Evolutionary conservation across 1,140 invertebrate genomes (phyloP).

Genomic region (Semibalanus balanoides): DNA sequence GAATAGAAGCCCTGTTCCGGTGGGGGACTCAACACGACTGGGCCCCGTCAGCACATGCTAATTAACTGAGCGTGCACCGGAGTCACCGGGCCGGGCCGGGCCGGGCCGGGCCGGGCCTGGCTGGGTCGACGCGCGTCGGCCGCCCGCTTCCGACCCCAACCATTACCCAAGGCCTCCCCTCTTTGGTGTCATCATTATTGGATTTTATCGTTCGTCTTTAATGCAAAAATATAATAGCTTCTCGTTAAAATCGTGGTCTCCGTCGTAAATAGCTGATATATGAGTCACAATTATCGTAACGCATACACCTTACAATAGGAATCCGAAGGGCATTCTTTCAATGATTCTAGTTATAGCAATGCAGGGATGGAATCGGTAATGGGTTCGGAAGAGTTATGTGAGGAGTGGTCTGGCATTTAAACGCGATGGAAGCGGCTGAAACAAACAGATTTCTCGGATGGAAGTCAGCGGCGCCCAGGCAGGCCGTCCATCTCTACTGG

Average conservation of each 20-base stretch:
- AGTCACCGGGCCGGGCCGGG: no score
- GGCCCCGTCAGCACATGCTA: no score
- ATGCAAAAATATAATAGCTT: conserved; percentile 3
- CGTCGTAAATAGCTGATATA: conserved; percentile 2
- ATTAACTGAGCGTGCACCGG: no score
- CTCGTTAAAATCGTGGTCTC: conserved; percentile 1
- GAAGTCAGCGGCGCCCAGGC: not conserved
- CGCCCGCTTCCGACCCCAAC: not conserved
- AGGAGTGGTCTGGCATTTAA: not conserved
- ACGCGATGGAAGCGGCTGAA: not conserved
- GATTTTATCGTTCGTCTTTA: conserved; percentile 2
- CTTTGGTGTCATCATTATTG: not conserved
- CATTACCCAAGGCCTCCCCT: not conserved
- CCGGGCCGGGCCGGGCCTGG: no score
- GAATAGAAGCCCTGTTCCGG: no score
- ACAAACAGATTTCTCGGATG: not conserved
- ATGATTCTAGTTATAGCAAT: not conserved
- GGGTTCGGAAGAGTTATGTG: not conserved
- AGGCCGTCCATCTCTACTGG: not conserved
- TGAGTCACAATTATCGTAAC: conserved; percentile 2
- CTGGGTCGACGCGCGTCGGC: no score
- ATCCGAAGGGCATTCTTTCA: not conserved
- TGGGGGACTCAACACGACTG: no score
- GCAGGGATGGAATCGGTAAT: not conserved
- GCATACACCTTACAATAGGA: not conserved